Percentiles rank a stretch among this genome's conserved stretches.
Conservation (phyloP, 2,113 vertebrate species). For the Bufo bufo region DNA sequence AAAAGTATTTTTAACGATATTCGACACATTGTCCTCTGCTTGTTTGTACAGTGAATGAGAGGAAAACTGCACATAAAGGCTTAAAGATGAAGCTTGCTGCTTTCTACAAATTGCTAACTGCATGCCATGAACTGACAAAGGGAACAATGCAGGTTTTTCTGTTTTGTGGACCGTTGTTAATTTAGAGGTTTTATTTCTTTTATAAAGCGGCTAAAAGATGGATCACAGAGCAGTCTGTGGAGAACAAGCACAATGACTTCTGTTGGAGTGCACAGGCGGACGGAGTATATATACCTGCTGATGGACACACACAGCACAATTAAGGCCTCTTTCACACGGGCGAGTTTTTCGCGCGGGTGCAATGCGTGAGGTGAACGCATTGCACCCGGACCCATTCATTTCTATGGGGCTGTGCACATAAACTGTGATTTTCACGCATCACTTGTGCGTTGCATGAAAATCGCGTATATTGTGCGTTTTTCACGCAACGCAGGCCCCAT, state of each 20-base stretch:
- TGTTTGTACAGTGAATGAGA: neutral
- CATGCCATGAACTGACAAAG: neutral
- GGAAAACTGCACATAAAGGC: neutral
- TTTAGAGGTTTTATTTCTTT: neutral
- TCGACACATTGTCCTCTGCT: neutral
- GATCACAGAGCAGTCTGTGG: neutral
- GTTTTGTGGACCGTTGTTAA: neutral
- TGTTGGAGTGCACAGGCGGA: neutral
- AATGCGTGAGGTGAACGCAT: no score
- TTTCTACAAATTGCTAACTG: neutral
- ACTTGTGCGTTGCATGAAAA: no score
- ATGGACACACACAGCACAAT: neutral
- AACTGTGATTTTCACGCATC: no score
- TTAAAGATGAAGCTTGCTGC: neutral
- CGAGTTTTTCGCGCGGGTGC: no score
- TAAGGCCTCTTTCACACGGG: no score
- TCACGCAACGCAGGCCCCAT: no score
- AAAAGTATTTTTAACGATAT: neutral
- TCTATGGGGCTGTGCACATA: no score
- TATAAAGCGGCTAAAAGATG: neutral
- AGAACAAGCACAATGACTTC: neutral
- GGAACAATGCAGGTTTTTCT: neutral
- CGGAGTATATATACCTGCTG: neutral
- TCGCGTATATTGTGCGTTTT: no score
- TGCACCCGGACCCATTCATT: no score